Conservation (phyloP, 2,113 vertebrate genomes). For the Sapayoa aenigma region DNA sequence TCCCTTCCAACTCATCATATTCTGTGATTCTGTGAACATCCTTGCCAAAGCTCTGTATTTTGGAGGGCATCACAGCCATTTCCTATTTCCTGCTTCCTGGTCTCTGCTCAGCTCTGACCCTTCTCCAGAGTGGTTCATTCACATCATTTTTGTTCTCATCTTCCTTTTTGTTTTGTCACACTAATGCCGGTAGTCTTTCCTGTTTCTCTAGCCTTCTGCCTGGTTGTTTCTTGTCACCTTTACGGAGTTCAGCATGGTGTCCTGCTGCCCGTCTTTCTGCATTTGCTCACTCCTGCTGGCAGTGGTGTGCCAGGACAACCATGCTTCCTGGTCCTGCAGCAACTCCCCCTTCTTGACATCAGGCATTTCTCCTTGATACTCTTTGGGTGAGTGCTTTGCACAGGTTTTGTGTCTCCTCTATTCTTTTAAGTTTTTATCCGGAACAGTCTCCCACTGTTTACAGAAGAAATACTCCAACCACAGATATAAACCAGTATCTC, state of each 20-base stretch:
- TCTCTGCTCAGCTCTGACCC: not conserved
- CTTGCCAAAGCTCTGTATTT: not conserved
- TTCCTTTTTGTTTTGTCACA: not conserved
- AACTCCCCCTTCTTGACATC: not conserved
- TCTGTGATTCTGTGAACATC: not conserved
- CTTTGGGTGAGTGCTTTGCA: rapidly evolving
- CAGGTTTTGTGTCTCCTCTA: rapidly evolving
- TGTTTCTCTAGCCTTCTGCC: not conserved
- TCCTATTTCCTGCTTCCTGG: not conserved
- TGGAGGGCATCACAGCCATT: not conserved
- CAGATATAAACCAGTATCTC: not conserved
- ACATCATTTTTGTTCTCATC: not conserved
- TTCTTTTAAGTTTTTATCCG: not conserved
- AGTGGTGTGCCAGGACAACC: not conserved
- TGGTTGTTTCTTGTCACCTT: not conserved
- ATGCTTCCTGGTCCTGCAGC: rapidly evolving
- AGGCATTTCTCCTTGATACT: not conserved
- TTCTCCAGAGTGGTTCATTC: not conserved
- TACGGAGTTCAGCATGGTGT: not conserved
- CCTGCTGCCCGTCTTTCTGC: not conserved
- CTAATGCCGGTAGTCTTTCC: not conserved
- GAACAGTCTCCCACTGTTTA: not conserved
- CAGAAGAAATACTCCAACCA: not conserved
- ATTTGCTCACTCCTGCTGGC: rapidly evolving
- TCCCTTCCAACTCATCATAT: not conserved